These are phyloP conservation scores for Nothocercus julius DNA, from an alignment of 2,113 vertebrate genomes.

Conservation along the genomic window DNA sequence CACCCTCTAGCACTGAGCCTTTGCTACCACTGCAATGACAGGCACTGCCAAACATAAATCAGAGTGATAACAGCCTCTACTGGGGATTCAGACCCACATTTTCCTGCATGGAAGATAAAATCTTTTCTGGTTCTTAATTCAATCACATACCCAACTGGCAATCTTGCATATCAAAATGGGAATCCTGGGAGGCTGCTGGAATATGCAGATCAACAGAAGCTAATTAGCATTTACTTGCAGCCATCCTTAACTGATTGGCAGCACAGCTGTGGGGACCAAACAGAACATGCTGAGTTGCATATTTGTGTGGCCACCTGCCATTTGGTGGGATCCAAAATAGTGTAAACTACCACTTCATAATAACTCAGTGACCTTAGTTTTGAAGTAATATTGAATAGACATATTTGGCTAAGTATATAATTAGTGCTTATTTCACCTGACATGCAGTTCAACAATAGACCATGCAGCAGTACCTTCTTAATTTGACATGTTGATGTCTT, in stretches of 20 bases:
- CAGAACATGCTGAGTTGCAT: constrained; percentile 84
- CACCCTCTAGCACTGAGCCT: constrained; percentile 74
- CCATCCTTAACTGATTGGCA: constrained; percentile 84
- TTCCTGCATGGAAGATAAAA: constrained; percentile 71
- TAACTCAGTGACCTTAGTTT: constrained; percentile 79
- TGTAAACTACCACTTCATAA: constrained; percentile 77
- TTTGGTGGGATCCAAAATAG: constrained; percentile 82
- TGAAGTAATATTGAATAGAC: constrained; percentile 74
- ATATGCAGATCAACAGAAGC: constrained; percentile 87
- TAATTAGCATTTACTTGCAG: constrained; percentile 88
- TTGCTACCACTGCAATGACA: constrained; percentile 62
- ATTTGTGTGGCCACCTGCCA: constrained; percentile 86
- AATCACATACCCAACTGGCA: constrained; percentile 82
- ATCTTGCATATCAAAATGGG: constrained; percentile 82
- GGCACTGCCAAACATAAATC: constrained; percentile 64
- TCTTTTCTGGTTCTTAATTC: constrained; percentile 79
- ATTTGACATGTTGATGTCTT: constrained; percentile 78
- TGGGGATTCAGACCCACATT: constrained; percentile 66
- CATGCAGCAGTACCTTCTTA: constrained; percentile 76
- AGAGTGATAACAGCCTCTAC: constrained; percentile 61
- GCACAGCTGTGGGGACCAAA: constrained; percentile 86
- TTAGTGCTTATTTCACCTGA: constrained; percentile 85
- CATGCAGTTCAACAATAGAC: constrained; percentile 77
- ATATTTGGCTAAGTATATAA: constrained; percentile 77
- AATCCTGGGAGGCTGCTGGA: constrained; percentile 83